phyloP scores from a whole-genome alignment of 2,113 vertebrate species.

The Thunnus maccoyii region DNA sequence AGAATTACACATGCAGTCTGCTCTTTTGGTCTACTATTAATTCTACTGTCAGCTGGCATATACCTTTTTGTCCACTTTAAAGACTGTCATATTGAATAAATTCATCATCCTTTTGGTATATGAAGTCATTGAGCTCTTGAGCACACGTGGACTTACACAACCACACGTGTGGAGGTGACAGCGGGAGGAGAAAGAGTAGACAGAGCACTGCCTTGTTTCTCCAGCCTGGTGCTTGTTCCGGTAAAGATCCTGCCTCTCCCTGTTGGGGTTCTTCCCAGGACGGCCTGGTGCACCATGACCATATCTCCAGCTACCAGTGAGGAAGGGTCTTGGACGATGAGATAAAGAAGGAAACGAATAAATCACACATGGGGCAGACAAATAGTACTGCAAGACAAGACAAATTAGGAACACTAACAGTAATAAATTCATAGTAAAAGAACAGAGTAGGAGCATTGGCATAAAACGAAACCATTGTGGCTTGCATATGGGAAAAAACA shows the following conservation, averaged over 20 bases:
- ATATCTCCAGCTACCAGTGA: conserved; percentile 79
- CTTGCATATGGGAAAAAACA: neutral
- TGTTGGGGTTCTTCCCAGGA: conserved; percentile 59
- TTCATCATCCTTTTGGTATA: neutral
- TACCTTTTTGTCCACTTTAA: neutral
- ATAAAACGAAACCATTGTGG: neutral
- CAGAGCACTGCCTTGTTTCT: conserved; percentile 55
- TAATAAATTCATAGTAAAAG: neutral
- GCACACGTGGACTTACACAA: conserved; percentile 76
- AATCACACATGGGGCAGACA: neutral
- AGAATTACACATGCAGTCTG: conserved; percentile 37
- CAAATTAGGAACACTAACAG: neutral
- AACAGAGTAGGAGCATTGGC: neutral
- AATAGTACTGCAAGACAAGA: neutral
- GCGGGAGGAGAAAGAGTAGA: conserved; percentile 61
- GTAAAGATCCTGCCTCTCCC: conserved; percentile 71
- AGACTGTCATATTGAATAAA: neutral
- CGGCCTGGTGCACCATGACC: conserved; percentile 73
- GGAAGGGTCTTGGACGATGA: conserved; percentile 53
- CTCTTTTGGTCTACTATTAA: neutral
- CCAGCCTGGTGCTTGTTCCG: conserved; percentile 55
- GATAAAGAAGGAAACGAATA: neutral
- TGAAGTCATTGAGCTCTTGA: neutral
- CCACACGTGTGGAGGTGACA: conserved; percentile 71
- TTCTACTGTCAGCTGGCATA: neutral